phyloP scores from a whole-genome alignment of 23 tunicate genomes.

The Ascidia mentula region DNA sequence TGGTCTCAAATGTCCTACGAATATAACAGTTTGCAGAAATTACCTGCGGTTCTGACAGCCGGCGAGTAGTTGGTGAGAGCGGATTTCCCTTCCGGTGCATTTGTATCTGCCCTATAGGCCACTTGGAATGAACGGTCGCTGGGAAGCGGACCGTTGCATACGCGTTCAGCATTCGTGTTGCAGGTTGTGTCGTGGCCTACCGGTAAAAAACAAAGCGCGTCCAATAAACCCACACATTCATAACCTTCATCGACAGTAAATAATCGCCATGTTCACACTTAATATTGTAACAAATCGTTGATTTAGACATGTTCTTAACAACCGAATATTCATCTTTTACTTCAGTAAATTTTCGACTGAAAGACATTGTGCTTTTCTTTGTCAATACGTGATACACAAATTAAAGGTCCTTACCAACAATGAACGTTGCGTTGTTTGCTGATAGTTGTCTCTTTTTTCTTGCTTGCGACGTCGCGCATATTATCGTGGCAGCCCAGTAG shows the following conservation, averaged over 20 bases:
- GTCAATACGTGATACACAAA: neutral
- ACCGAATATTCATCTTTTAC: too few species aligned
- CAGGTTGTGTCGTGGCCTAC: neutral
- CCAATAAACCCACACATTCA: neutral
- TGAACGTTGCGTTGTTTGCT: neutral
- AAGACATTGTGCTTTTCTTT: neutral
- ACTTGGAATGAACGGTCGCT: neutral
- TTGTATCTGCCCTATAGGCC: neutral
- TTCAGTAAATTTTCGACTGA: neutral
- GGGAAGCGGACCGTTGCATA: neutral
- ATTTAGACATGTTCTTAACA: too few species aligned
- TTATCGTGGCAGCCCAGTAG: neutral
- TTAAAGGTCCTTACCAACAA: neutral
- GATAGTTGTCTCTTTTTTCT: neutral
- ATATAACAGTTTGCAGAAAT: too few species aligned
- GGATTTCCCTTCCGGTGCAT: neutral
- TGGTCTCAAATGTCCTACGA: too few species aligned
- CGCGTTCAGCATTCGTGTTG: neutral
- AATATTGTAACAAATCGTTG: neutral
- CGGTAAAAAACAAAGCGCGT: neutral
- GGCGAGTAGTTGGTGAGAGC: neutral
- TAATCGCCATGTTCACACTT: neutral
- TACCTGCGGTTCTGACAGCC: slow-evolving; percentile 1
- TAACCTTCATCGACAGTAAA: neutral
- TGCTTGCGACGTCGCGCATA: neutral